Percentiles rank a stretch among this genome's conserved stretches.
Evolutionary conservation across 37 sponge, comb jelly and placozoan genomes (phyloP).

Genomic region (Halichondria panicea): DNA sequence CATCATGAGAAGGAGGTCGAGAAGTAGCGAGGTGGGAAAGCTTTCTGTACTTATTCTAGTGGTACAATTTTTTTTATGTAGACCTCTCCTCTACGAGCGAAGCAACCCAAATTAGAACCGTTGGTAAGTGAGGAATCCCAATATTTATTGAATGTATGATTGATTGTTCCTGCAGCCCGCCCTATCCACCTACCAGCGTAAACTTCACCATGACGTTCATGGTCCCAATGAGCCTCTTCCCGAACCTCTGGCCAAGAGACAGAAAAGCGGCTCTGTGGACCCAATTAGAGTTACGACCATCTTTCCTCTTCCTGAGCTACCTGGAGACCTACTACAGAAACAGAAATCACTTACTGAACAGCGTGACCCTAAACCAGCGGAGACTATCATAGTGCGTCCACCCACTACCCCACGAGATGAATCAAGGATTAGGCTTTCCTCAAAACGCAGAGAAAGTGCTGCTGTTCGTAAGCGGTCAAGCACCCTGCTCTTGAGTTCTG

Average conservation of each 20-base stretch:
- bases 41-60: background rate
- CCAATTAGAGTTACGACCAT: background rate
- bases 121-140: background rate
- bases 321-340: conserved; percentile 23
- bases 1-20: background rate
- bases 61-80: background rate
- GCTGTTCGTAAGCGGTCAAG: conserved; percentile 10
- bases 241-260: background rate
- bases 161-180: conserved; percentile 39
- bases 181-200: conserved; percentile 57
- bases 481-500: conserved; percentile 6
- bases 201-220: conserved; percentile 60
- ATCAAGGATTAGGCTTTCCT: background rate
- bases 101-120: conserved; percentile 49
- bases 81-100: background rate
- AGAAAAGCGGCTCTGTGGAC: conserved; percentile 4
- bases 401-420: background rate
- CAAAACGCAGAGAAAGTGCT: background rate
- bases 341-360: conserved; percentile 13
- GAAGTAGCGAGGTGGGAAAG: background rate
- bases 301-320: conserved; percentile 32
- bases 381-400: background rate
- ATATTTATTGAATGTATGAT: background rate
- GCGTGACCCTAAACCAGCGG: background rate
- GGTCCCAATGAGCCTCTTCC: conserved; percentile 40